A percentile compares a stretch with the other conserved stretches of the same genome.
Evolutionary conservation across 2,797 vertebrate genomes (phyloP).

Genomic region (Apodemus agrarius): DNA sequence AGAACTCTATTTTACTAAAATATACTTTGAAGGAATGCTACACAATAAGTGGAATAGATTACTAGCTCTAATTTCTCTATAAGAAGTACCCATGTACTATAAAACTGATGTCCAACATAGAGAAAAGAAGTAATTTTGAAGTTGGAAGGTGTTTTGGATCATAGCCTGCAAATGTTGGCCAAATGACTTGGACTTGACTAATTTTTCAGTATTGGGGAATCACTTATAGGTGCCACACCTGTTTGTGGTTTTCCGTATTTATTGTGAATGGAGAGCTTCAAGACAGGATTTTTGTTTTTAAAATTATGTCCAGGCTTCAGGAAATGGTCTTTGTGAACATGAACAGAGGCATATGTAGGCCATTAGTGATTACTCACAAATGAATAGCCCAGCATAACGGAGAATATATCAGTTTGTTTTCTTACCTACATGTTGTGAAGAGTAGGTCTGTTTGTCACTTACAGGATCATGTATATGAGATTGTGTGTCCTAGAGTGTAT

Average conservation of each 20-base stretch:
- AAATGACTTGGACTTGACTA: not conserved
- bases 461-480: not conserved
- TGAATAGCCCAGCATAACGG: not conserved
- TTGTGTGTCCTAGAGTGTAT: not conserved
- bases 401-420: not conserved
- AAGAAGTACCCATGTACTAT: not conserved
- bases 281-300: not conserved
- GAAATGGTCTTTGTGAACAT: not conserved
- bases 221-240: not conserved
- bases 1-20: conserved; percentile 31
- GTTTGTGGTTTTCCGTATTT: not conserved
- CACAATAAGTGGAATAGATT: not conserved
- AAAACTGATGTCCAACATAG: not conserved
- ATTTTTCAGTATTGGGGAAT: not conserved
- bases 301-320: not conserved
- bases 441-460: not conserved
- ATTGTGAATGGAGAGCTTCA: not conserved
- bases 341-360: not conserved
- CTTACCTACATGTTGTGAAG: not conserved
- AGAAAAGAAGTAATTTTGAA: not conserved
- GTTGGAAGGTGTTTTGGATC: not conserved
- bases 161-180: not conserved
- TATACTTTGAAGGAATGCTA: not conserved
- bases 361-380: not conserved
- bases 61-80: not conserved